Evolutionary conservation across 2,797 vertebrate genomes (phyloP), one percentile per base, ranked within the genome.

Genomic region (Ctenosaura bakeri): DNA sequence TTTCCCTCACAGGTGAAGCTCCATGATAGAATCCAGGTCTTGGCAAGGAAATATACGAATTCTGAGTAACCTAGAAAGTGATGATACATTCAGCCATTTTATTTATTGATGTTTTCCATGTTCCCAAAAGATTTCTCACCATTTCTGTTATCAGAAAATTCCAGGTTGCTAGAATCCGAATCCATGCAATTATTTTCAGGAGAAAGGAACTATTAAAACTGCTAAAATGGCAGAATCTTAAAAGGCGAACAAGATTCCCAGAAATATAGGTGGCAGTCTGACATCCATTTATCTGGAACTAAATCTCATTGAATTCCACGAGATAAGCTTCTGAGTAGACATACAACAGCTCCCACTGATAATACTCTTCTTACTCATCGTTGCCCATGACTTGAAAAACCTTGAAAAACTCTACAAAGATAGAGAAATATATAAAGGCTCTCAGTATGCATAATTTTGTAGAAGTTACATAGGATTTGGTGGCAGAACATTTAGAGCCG

Each of bases 161-260:
- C 32, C 62, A 52, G 64, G 46, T 88, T 42, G 78, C 46, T 78
- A 80, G 56, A 66, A 88, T 81, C 29, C 64, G 54, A 87, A 52
- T 22, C 26, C 20, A 18, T 13, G 32, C 4, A 20, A n/a, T 78
- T 38, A 10, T 35, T 86, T 86, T 87, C 59, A 80, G n/a, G 20
- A 52, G 38, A 52, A 32, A 56, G 62, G 54, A 64, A 26, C 1
- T 20, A 38, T 35, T 82, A 22, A n/a, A 52, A 52, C 8, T 52
- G 7, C 9, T 52, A 52, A 52, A 8, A 52, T 52, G 52, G 52
- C 52, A 8, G 52, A 52, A 12, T 52, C 7, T 52, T 35, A 42
- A 64, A 7, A 13, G 35, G 42, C 29, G 62, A 83, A 62, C 22
- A 24, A 42, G 38, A 7, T 64, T 83, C 54, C 54, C 32, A 59